Evolutionary conservation across 1,140 invertebrate genomes (phyloP).

Genomic region (Hypothenemus hampei): DNA sequence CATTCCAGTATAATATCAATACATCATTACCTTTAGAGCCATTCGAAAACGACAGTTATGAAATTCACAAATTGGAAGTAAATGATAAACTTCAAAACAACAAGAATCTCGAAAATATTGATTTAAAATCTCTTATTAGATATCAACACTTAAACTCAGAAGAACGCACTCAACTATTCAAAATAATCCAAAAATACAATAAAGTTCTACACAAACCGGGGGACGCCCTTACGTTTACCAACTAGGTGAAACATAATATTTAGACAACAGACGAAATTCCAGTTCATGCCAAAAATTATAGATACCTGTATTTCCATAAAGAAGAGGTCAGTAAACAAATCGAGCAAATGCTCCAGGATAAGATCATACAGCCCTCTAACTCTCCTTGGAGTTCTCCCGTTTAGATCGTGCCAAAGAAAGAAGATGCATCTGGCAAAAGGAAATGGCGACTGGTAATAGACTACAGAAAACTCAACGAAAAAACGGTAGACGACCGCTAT

Average conservation of each 20-base stretch:
- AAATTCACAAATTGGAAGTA: constrained; percentile 2
- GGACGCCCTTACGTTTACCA: background rate
- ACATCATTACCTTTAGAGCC: background rate
- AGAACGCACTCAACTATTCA: background rate
- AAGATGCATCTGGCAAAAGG: background rate
- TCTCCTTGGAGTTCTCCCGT: background rate
- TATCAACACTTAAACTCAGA: background rate
- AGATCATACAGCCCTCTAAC: background rate
- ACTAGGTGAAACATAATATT: constrained; percentile 3
- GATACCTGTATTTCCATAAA: background rate
- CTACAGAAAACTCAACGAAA: constrained; percentile 4
- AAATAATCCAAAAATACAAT: background rate
- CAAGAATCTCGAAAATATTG: background rate
- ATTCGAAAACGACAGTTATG: background rate
- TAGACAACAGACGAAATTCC: background rate
- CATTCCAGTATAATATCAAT: background rate
- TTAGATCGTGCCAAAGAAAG: no score
- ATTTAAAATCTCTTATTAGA: background rate
- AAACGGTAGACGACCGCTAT: constrained; percentile 1
- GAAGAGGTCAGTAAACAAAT: background rate
- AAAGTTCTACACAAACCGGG: background rate
- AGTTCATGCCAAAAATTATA: background rate
- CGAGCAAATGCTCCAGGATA: background rate
- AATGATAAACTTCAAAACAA: background rate
- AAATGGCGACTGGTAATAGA: constrained; percentile 1